phyloP scores from a whole-genome alignment of 2,888 invertebrate species.

The Agrochola macilenta region DNA sequence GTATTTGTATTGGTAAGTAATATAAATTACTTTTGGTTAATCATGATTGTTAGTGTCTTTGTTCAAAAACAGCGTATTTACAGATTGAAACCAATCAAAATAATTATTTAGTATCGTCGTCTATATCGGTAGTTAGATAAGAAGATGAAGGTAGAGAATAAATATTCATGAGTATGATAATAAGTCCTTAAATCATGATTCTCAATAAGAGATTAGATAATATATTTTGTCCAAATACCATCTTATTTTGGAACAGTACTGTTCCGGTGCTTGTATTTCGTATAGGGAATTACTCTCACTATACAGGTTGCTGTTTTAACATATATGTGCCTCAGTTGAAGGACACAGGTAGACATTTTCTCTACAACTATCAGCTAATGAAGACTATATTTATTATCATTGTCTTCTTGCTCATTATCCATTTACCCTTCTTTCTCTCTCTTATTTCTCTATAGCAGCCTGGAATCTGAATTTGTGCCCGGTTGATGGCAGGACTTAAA shows the following conservation, averaged over 20 bases:
- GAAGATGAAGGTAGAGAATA: too few relatives aligned
- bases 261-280: too few relatives aligned
- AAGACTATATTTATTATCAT: neutral
- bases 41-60: neutral
- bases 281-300: too few relatives aligned
- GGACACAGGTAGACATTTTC: neutral
- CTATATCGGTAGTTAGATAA: neutral
- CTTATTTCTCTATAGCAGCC: neutral
- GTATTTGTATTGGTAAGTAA: slow-evolving; percentile 87
- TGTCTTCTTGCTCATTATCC: neutral
- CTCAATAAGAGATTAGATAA: too few relatives aligned
- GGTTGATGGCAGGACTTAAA: neutral
- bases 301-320: neutral
- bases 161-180: too few relatives aligned
- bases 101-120: neutral
- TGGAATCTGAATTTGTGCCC: neutral
- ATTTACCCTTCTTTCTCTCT: too few relatives aligned
- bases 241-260: neutral
- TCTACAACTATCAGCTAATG: neutral
- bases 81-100: slow-evolving; percentile 10
- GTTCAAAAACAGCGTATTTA: neutral
- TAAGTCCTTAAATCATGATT: too few relatives aligned
- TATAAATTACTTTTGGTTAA: neutral
- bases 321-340: neutral
- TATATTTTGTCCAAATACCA: too few relatives aligned